Conservation (phyloP, 2,888 invertebrate species). For the Timema cristinae region DNA sequence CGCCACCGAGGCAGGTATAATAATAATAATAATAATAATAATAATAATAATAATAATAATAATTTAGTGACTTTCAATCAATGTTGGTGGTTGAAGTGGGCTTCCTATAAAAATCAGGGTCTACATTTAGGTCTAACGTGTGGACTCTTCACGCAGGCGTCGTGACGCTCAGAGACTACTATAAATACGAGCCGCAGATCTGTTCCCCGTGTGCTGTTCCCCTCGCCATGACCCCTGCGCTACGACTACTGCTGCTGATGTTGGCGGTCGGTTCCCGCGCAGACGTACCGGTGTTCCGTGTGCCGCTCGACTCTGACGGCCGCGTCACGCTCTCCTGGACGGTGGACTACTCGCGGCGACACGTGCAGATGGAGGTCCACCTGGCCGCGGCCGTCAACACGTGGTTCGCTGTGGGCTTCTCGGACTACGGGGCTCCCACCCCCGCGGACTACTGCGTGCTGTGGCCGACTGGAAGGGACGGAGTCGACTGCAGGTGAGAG, state of each 20-base stretch:
- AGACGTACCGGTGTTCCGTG: conserved; percentile 38
- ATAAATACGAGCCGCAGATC: too few relatives aligned
- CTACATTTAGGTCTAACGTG: too few relatives aligned
- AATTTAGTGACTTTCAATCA: too few relatives aligned
- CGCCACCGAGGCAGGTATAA: too few relatives aligned
- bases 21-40: too few relatives aligned
- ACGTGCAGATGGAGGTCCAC: conserved; percentile 45
- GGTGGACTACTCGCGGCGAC: conserved; percentile 46
- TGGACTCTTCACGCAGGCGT: too few relatives aligned
- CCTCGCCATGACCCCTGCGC: too few relatives aligned
- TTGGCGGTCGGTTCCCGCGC: background rate
- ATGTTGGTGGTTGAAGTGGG: too few relatives aligned
- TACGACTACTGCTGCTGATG: background rate
- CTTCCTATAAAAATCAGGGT: too few relatives aligned
- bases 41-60: too few relatives aligned
- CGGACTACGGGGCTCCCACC: conserved; percentile 67
- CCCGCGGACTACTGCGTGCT: conserved; percentile 79
- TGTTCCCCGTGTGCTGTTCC: too few relatives aligned
- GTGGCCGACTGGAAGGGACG: conserved; percentile 66
- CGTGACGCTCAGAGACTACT: too few relatives aligned
- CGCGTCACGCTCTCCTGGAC: conserved; percentile 47
- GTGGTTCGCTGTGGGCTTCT: conserved; percentile 87
- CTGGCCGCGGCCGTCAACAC: conserved; percentile 46
- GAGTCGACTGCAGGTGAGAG: conserved; percentile 52
- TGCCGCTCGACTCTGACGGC: conserved; percentile 45